Conservation (phyloP, 2,888 invertebrate species). For the Tachina lurida region DNA sequence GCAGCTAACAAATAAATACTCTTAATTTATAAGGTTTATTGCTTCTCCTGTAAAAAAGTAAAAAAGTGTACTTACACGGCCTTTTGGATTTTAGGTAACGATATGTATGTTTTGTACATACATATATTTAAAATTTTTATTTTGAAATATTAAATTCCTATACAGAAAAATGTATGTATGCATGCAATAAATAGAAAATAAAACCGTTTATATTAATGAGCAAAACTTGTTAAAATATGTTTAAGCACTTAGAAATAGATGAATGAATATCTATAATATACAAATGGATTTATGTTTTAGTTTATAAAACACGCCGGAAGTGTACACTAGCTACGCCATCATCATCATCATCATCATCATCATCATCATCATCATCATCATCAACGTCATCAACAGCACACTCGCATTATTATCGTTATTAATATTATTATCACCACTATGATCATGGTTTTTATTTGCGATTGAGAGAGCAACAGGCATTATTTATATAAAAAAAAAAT, state of each 20-base stretch:
- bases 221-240: constrained; percentile 18
- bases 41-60: no score
- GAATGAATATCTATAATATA: constrained; percentile 7
- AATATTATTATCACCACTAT: constrained; percentile 11
- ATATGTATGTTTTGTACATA: background rate
- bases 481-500: constrained; percentile 35
- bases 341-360: constrained; percentile 47
- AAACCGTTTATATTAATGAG: constrained; percentile 14
- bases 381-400: constrained; percentile 25
- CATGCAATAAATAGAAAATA: constrained; percentile 28
- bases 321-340: constrained; percentile 60
- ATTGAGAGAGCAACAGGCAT: constrained; percentile 4
- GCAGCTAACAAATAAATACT: no score
- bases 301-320: constrained; percentile 56
- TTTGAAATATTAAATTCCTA: no score
- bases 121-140: no score
- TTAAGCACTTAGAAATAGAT: constrained; percentile 32
- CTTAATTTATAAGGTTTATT: no score
- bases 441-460: constrained; percentile 26
- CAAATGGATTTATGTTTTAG: constrained; percentile 45
- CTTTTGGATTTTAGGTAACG: background rate
- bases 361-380: constrained; percentile 59
- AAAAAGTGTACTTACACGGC: no score
- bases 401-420: constrained; percentile 13
- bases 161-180: background rate